Percentiles rank a stretch among this genome's conserved stretches.
phyloP scores from a whole-genome alignment of 2,797 vertebrate genomes.

The Tamandua tetradactyla region DNA sequence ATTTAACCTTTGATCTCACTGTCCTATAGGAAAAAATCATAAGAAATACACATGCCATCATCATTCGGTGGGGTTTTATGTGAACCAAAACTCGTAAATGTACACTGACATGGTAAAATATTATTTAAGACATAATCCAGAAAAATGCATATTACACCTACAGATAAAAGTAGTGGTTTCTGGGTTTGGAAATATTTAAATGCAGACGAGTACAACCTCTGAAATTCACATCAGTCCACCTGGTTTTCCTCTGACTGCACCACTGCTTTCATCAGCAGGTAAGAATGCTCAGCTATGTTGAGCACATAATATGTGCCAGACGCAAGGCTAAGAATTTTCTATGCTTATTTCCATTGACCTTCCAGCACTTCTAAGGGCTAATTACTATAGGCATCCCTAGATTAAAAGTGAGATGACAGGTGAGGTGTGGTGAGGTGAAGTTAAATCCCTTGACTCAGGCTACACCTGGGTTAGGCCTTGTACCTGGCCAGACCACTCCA shows the following conservation, averaged over 20 bases:
- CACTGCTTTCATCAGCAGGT: neutral
- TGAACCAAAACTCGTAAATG: neutral
- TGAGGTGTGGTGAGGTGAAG: neutral
- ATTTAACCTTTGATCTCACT: neutral
- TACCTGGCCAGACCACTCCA: neutral
- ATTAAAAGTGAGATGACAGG: neutral
- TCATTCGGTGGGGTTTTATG: neutral
- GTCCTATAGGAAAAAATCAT: neutral
- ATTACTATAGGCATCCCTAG: neutral
- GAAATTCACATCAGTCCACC: neutral
- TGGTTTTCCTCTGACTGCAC: neutral
- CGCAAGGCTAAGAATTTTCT: neutral
- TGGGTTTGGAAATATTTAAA: neutral
- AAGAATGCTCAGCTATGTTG: rapidly evolving
- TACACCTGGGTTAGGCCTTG: neutral
- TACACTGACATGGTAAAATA: neutral
- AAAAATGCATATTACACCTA: neutral
- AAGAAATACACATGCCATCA: neutral
- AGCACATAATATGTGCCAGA: neutral
- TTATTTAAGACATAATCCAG: neutral
- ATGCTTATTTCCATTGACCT: neutral
- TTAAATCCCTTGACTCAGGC: neutral
- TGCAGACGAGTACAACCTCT: neutral
- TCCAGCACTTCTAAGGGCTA: neutral
- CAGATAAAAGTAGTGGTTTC: neutral